Percentiles rank a stretch among this genome's conserved stretches.
Evolutionary conservation across 2,797 vertebrate species (phyloP).

Genomic region (Xyrichtys novacula): DNA sequence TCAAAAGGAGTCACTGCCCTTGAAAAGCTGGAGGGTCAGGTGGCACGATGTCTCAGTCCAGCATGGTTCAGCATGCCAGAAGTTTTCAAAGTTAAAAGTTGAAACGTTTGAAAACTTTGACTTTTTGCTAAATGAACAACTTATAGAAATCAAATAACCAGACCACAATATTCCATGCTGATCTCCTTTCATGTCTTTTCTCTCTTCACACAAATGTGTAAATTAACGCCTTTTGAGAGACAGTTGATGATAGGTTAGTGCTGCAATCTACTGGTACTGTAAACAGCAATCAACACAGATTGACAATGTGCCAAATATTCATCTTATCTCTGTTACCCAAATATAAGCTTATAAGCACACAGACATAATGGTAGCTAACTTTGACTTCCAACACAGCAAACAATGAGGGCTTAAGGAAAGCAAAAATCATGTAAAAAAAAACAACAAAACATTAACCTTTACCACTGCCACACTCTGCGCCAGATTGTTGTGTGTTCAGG

Average conservation of each 20-base stretch:
- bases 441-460: background rate
- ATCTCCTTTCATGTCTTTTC: too few relatives aligned
- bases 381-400: background rate
- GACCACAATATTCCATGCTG: too few relatives aligned
- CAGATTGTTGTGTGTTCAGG: constrained; percentile 29
- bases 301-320: too few relatives aligned
- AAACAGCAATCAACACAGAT: too few relatives aligned
- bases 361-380: background rate
- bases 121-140: too few relatives aligned
- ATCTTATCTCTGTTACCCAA: too few relatives aligned
- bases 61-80: background rate
- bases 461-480: background rate
- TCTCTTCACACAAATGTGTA: too few relatives aligned
- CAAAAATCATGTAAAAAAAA: background rate
- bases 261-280: too few relatives aligned
- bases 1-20: background rate
- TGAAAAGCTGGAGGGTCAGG: background rate
- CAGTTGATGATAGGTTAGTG: too few relatives aligned
- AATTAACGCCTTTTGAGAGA: too few relatives aligned
- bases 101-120: background rate
- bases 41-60: background rate
- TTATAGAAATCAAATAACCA: too few relatives aligned
- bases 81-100: background rate
- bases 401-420: background rate
- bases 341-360: too few relatives aligned